Evolutionary conservation across 2,113 vertebrate species (phyloP).

Genomic region (Oreotrochilus melanogaster): DNA sequence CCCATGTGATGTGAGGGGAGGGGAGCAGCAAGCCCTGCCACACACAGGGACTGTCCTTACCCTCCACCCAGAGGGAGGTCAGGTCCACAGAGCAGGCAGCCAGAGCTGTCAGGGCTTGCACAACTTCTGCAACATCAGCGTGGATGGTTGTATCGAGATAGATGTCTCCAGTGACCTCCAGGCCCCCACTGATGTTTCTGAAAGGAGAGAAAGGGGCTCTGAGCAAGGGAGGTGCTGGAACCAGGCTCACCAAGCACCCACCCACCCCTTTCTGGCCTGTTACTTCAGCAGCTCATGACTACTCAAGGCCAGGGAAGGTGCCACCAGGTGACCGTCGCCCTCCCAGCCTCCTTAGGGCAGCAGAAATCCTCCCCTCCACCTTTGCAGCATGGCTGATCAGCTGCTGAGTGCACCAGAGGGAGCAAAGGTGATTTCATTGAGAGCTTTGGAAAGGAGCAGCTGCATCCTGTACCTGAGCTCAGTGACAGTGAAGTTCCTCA

Average conservation of each 20-base stretch:
- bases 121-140: neutral
- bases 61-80: slow-evolving; percentile 3
- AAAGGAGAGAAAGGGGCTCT: neutral
- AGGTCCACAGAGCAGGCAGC: neutral
- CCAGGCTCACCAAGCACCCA: fast-evolving
- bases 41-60: neutral
- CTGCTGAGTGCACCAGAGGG: neutral
- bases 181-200: neutral
- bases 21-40: fast-evolving
- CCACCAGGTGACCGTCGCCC: neutral
- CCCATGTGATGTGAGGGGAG: fast-evolving
- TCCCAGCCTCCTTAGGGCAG: neutral
- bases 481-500: neutral
- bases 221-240: neutral
- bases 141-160: neutral
- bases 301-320: neutral
- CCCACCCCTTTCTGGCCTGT: too few relatives aligned
- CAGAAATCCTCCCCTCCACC: neutral
- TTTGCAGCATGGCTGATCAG: neutral
- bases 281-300: neutral
- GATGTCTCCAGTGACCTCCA: slow-evolving; percentile 10
- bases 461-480: neutral
- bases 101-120: slow-evolving; percentile 1
- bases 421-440: fast-evolving
- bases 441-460: neutral